Conservation (phyloP, 2,888 invertebrate species). For the Nomada fabriciana region DNA sequence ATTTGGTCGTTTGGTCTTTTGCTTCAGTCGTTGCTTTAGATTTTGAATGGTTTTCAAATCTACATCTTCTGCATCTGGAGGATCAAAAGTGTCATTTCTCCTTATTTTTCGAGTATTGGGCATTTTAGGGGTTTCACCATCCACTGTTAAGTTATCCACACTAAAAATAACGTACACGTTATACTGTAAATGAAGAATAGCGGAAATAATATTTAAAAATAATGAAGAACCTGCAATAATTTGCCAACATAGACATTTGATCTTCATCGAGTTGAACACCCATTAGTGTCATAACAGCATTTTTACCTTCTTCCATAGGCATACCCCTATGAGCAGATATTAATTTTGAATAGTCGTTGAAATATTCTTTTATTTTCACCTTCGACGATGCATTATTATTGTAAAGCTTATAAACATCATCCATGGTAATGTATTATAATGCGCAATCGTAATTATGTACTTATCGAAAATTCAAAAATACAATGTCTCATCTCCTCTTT, state of each 20-base stretch:
- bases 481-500: too few relatives aligned
- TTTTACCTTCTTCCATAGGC: conserved; percentile 13
- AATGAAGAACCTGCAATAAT: conserved; percentile 85
- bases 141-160: conserved; percentile 76
- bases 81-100: conserved; percentile 64
- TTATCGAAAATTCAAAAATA: neutral
- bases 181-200: neutral
- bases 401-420: conserved; percentile 70
- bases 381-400: conserved; percentile 67
- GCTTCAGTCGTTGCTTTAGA: conserved; percentile 67
- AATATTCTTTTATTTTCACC: conserved; percentile 73
- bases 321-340: neutral
- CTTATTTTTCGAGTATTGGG: conserved; percentile 34
- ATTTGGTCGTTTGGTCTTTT: conserved; percentile 13
- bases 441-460: neutral
- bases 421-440: conserved; percentile 64
- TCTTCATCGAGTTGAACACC: conserved; percentile 80
- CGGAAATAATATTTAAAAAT: neutral
- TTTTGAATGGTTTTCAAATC: conserved; percentile 74
- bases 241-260: conserved; percentile 83
- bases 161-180: conserved; percentile 57
- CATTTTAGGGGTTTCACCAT: conserved; percentile 72
- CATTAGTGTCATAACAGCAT: conserved; percentile 67
- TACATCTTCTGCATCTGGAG: conserved; percentile 66
- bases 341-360: conserved; percentile 62